Base-by-base conservation (phyloP, 2,888 invertebrate genomes). In the Oscheius sp. region DNA sequence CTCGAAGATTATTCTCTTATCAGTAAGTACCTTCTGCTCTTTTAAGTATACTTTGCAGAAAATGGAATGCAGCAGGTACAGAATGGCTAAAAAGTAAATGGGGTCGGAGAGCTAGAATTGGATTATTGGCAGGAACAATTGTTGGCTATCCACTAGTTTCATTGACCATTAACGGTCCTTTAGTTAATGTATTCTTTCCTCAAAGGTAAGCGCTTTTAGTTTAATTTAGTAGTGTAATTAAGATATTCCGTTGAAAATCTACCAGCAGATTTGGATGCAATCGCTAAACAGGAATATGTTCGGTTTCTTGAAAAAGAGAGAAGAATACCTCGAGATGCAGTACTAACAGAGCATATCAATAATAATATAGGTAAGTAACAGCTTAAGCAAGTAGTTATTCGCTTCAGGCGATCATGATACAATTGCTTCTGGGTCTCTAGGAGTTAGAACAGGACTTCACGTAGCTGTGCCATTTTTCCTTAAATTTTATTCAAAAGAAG, bases 41-140 rank as follows among this genome's bases (percentile, higher is more conserved):
- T 29, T 39, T 12, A 34, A 37, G 20, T n/a, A 45, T 10, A 15
- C 2, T 45, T n/a, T 8, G 17, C 39, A 70, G 70, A 29, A 70
- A 65, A 27, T 65, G 45, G 64, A 70, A 70, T 23, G 37, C 29
- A 1, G 37, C 33, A 2, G 57, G 46, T 5, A 70, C 65, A 8
- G 70, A 70, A 39, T 70, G 70, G 70, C 58, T 81, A 31, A 45
- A 72, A 53, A 71, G 76, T 2, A 74, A 65, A 52, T 73, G 78
- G 73, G 83, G 83, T 1, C 65, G 79, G 45, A 57, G 76, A 17
- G 68, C 77, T 15, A 69, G 79, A 33, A 76, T 84, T 33, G 80
- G 80, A 4, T 61, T 82, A n/a, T 68, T 84, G n/a, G 79, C 74
- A 0, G 82, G 76, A 23, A 83, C 81, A 10, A 71, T 84, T n/a